phyloP scores from a whole-genome alignment of 2,797 vertebrate species.

The Ambastaia sidthimunki region DNA sequence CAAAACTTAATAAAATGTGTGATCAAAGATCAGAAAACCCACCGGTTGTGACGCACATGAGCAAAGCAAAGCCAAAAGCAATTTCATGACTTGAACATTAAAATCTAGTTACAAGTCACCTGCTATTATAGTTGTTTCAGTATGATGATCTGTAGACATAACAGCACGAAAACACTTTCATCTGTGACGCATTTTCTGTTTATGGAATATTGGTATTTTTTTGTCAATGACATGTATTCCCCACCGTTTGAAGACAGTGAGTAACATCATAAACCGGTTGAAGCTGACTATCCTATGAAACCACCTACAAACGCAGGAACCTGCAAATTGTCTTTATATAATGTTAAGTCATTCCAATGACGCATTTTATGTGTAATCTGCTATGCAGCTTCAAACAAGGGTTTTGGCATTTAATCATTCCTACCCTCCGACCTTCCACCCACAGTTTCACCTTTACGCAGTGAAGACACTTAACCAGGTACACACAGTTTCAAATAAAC shows the following conservation, averaged over 20 bases:
- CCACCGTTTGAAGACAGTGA: slow-evolving; percentile 14
- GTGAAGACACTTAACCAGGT: slow-evolving; percentile 2
- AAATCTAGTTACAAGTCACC: slow-evolving; percentile 43
- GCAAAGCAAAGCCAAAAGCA: slow-evolving; percentile 46
- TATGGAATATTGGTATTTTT: neutral
- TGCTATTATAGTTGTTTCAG: slow-evolving; percentile 23
- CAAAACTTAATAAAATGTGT: slow-evolving; percentile 20
- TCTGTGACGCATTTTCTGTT: slow-evolving; percentile 32
- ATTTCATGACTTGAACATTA: slow-evolving; percentile 41
- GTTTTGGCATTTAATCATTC: neutral
- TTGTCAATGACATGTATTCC: slow-evolving; percentile 34
- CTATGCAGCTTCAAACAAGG: neutral
- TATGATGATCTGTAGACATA: slow-evolving; percentile 23
- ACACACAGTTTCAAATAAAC: neutral
- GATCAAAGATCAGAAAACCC: slow-evolving; percentile 44
- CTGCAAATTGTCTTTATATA: slow-evolving; percentile 43
- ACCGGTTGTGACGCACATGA: slow-evolving; percentile 37
- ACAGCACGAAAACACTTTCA: slow-evolving; percentile 15
- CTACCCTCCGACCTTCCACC: slow-evolving; percentile 4
- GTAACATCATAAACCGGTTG: slow-evolving; percentile 30
- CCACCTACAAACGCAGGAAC: neutral
- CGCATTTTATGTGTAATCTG: slow-evolving; percentile 13
- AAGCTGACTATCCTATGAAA: slow-evolving; percentile 41
- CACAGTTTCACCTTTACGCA: slow-evolving; percentile 24
- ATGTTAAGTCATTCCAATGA: slow-evolving; percentile 43